A percentile compares a stretch with the other conserved stretches of the same genome.
phyloP scores from a whole-genome alignment of 64 coral and sea anemone genomes.

The Platygyra sinensis region DNA sequence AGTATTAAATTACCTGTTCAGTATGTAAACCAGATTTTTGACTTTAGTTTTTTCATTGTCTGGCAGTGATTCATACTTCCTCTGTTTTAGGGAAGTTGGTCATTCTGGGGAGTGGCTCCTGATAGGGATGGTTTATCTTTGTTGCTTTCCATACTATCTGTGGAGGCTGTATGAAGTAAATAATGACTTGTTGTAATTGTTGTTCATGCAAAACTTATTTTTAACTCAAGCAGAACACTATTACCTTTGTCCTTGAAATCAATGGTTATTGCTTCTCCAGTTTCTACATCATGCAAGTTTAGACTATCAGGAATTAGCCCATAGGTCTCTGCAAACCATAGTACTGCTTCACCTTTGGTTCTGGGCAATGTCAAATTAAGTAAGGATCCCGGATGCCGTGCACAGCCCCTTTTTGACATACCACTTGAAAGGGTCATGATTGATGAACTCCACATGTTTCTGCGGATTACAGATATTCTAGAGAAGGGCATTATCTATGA shows the following conservation, averaged over 20 bases:
- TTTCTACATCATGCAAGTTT: background rate
- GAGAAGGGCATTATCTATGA: too few relatives aligned
- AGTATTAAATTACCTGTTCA: background rate
- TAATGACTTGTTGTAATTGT: too few relatives aligned
- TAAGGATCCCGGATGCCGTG: too few relatives aligned
- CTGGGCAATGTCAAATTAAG: too few relatives aligned
- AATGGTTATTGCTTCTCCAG: background rate
- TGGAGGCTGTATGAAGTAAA: background rate
- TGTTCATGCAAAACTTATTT: background rate
- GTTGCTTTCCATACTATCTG: conserved; percentile 10
- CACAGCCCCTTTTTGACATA: too few relatives aligned
- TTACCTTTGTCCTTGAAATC: background rate
- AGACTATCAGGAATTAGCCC: background rate
- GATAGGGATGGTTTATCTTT: conserved; percentile 17
- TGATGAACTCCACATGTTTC: too few relatives aligned
- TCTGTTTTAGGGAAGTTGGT: background rate
- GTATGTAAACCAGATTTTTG: conserved; percentile 3
- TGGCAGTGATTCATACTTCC: background rate
- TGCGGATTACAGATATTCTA: too few relatives aligned
- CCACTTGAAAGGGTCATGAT: too few relatives aligned
- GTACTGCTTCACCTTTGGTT: background rate
- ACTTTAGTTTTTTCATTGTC: conserved; percentile 13
- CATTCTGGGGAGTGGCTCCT: background rate
- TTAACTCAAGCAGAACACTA: background rate
- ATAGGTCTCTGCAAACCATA: background rate